Evolutionary conservation across 2,888 invertebrate species (phyloP).

Genomic region (Nematopogon swammerdamellus): DNA sequence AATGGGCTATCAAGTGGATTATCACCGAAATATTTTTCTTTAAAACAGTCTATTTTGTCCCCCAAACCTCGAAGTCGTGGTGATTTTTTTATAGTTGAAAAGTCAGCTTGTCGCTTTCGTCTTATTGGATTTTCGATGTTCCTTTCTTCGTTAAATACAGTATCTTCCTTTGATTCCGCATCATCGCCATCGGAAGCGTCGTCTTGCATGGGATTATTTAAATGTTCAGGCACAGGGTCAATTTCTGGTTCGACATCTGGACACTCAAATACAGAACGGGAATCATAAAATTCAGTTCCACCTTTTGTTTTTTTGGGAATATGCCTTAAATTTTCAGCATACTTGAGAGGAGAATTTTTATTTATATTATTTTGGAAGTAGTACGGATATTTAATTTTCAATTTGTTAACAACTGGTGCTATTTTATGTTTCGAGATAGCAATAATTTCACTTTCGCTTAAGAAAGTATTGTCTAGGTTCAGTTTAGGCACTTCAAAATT

Average conservation of each 20-base stretch:
- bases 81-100: constrained; percentile 25
- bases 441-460: constrained; percentile 23
- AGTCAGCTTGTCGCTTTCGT: constrained; percentile 19
- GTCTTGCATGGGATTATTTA: constrained; percentile 27
- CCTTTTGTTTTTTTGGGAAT: constrained; percentile 63
- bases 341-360: constrained; percentile 61
- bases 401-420: constrained; percentile 12
- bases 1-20: constrained; percentile 75
- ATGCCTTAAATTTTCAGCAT: constrained; percentile 60
- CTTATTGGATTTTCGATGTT: constrained; percentile 19
- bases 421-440: constrained; percentile 20
- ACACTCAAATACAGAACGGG: constrained; percentile 49
- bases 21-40: constrained; percentile 69
- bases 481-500: constrained; percentile 30
- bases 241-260: constrained; percentile 52
- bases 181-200: constrained; percentile 28
- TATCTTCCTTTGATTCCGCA: constrained; percentile 17
- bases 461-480: constrained; percentile 27
- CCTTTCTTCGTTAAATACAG: constrained; percentile 17
- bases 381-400: constrained; percentile 62
- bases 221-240: constrained; percentile 52
- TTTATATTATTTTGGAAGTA: constrained; percentile 47
- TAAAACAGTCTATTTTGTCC: constrained; percentile 71
- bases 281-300: constrained; percentile 71
- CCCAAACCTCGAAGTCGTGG: constrained; percentile 63